Evolutionary conservation across 2,888 invertebrate genomes (phyloP).

Genomic region (Acanthosoma haemorrhoidale): DNA sequence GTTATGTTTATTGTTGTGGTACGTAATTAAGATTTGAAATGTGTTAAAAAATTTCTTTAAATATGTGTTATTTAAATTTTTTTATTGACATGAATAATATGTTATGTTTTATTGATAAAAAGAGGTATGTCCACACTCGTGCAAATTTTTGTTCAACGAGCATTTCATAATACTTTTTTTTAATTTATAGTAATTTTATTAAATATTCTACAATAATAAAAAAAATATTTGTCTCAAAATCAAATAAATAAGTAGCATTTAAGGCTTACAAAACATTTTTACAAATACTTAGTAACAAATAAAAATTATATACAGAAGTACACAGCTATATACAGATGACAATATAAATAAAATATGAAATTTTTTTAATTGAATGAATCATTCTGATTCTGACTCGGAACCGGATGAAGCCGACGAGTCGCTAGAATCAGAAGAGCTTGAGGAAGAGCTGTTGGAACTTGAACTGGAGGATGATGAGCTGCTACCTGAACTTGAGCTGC

Average conservation of each 20-base stretch:
- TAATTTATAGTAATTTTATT: too few species aligned
- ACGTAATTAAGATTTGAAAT: too few species aligned
- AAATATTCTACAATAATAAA: too few species aligned
- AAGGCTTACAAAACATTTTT: background rate
- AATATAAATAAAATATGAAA: background rate
- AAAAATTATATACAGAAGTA: slow-evolving; percentile 11
- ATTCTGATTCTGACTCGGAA: slow-evolving; percentile 18
- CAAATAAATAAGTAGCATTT: background rate
- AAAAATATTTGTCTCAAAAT: background rate
- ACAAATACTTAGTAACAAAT: background rate
- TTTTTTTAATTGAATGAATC: background rate
- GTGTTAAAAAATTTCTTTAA: too few species aligned
- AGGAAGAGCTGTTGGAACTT: slow-evolving; percentile 26
- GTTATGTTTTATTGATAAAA: too few species aligned
- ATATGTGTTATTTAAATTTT: too few species aligned
- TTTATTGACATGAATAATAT: too few species aligned
- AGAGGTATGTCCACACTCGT: too few species aligned
- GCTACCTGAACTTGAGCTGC: slow-evolving; percentile 21
- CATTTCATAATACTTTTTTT: too few species aligned
- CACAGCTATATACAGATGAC: background rate
- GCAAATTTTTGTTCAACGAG: too few species aligned
- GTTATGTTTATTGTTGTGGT: too few species aligned
- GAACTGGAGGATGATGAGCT: slow-evolving; percentile 31
- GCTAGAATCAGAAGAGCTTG: slow-evolving; percentile 18
- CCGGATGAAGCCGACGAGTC: slow-evolving; percentile 1